phyloP scores from a whole-genome alignment of 2,113 vertebrate genomes.

The Halcyon senegalensis region DNA sequence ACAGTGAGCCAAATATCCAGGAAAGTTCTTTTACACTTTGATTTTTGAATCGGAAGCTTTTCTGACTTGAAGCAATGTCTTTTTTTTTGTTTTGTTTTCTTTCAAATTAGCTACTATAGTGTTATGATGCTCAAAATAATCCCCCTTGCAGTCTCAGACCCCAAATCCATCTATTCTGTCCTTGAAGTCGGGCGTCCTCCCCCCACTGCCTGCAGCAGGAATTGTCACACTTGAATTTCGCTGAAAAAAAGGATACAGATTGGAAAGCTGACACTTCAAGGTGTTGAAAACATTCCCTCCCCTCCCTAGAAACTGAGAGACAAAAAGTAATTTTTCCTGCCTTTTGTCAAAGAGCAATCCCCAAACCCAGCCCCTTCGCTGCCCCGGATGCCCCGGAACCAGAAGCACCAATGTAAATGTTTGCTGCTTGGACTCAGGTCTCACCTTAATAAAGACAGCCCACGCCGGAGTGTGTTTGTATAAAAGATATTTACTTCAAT shows the following conservation, averaged over 20 bases:
- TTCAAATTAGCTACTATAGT: background rate
- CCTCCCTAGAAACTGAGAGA: rapidly evolving
- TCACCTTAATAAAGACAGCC: conserved; percentile 79
- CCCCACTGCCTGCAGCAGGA: background rate
- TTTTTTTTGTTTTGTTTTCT: background rate
- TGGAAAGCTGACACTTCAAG: background rate
- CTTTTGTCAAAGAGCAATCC: background rate
- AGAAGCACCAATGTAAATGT: conserved; percentile 62
- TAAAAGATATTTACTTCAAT: conserved; percentile 99
- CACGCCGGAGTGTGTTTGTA: conserved; percentile 92
- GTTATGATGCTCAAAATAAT: background rate
- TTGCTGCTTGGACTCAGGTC: conserved; percentile 73
- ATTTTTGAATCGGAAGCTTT: background rate
- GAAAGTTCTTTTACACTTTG: background rate
- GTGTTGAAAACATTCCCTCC: background rate
- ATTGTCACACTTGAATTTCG: background rate
- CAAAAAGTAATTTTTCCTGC: background rate
- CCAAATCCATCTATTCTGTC: background rate
- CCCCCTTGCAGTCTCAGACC: background rate
- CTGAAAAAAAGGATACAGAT: background rate
- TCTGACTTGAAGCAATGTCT: background rate
- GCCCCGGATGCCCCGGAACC: background rate
- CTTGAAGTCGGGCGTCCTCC: background rate
- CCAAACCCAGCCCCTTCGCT: background rate
- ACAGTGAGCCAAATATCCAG: background rate